Evolutionary conservation across 2,113 vertebrate genomes (phyloP), one percentile per base, ranked within the genome.

Genomic region (Larimichthys polyactis): DNA sequence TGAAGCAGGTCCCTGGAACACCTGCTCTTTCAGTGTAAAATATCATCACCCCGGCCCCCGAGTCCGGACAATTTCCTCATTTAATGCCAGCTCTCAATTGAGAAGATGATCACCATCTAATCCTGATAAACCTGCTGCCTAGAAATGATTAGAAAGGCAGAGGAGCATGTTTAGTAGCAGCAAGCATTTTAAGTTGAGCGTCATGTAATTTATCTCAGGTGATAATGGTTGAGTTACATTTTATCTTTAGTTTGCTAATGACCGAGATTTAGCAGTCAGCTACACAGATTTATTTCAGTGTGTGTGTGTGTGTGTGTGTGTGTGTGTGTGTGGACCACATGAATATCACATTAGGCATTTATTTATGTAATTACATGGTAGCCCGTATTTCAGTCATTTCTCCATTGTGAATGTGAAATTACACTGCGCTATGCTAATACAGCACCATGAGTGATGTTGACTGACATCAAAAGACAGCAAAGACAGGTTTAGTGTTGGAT

Each of bases 1-100:
- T 94, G 95, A 97, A 96, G 95, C 92, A 94, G 95, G 93, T 94
- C 90, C 93, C 87, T 75, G 86, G 83, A 84, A 75, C 92, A 93
- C 91, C 92, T 93, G 92, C 90, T 96, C 81, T 58, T 93, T 93
- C 94, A 92, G 93, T 86, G 68, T 93, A 94, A 93, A 96, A 95
- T 93, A 92, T 93, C 92, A 89, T 69, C 79, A 44, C 84, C 80
- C 52, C 46, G 57, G 63, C 83, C 71, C 74, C 82, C 49, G 49
- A 74, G 51, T 59, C 57, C n/a, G 2, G 74, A 75, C 86, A 48
- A 58, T 80, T 82, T 88, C 80, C 78, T 84, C 71, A 36, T 83
- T 83, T 70, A 54, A 86, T 67, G 52, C 66, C 52, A 52, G 79
- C 36, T 67, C 64, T 71, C 71, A 52, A 71, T 73, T 43, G n/a